Conservation (phyloP, 2,888 invertebrate genomes). For the Ophioninae sp. region DNA sequence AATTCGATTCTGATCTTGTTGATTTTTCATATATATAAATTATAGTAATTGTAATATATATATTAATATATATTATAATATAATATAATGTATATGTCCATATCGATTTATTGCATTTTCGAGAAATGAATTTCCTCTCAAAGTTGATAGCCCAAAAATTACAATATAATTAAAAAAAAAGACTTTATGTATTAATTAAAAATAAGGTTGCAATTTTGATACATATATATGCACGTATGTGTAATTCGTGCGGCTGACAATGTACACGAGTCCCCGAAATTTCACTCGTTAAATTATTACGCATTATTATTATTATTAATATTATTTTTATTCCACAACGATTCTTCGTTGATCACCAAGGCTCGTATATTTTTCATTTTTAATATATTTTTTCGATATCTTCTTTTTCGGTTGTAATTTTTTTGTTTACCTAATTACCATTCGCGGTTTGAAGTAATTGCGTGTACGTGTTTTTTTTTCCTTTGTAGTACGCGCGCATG, state of each 20-base stretch:
- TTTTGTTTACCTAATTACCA: conserved; percentile 9
- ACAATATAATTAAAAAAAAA: not conserved
- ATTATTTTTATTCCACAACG: conserved; percentile 43
- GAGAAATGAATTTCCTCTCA: not conserved
- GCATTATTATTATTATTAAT: not conserved
- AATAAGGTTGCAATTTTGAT: too few relatives aligned
- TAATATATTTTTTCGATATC: conserved; percentile 1
- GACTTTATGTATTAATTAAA: not conserved
- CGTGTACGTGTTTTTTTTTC: conserved; percentile 4
- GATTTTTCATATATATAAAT: not conserved
- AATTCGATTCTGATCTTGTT: conserved; percentile 25
- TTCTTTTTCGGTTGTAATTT: not conserved
- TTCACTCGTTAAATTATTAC: conserved; percentile 24
- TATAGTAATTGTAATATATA: too few relatives aligned
- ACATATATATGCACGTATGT: not conserved
- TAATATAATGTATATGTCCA: too few relatives aligned
- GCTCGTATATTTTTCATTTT: conserved; percentile 3
- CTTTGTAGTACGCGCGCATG: not conserved
- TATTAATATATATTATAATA: too few relatives aligned
- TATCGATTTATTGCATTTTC: not conserved
- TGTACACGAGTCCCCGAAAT: conserved; percentile 26
- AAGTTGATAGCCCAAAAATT: not conserved
- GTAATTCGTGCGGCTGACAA: not conserved
- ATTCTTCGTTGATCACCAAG: conserved; percentile 41
- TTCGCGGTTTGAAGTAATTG: conserved; percentile 12